Conservation (phyloP, 2,888 invertebrate genomes). For the Odontocerum albicorne region DNA sequence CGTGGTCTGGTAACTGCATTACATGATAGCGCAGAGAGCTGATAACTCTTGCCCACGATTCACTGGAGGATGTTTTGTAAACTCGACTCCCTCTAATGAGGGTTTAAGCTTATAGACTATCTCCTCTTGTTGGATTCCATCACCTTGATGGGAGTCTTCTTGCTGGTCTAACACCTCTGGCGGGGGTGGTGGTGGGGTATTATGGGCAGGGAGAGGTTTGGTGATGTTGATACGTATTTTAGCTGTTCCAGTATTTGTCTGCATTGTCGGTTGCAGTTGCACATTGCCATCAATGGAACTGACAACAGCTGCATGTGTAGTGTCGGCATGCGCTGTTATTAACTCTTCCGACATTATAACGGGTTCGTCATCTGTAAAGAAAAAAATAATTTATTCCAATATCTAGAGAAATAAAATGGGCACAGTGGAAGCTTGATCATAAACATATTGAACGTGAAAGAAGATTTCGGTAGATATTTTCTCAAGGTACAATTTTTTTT, state of each 20-base stretch:
- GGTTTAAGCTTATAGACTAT: conserved; percentile 65
- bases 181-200: conserved; percentile 41
- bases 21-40: conserved; percentile 87
- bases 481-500: no score
- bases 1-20: conserved; percentile 37
- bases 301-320: conserved; percentile 58
- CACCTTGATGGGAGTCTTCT: conserved; percentile 63
- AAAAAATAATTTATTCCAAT: no score
- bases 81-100: conserved; percentile 61
- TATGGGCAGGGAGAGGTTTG: conserved; percentile 60
- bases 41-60: conserved; percentile 78
- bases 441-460: no score
- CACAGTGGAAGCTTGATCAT: no score
- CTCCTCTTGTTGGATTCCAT: conserved; percentile 52
- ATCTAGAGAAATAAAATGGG: no score
- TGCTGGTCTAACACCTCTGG: conserved; percentile 49
- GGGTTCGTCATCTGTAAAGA: conserved; percentile 51
- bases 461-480: no score
- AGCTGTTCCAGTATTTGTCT: conserved; percentile 49
- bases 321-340: conserved; percentile 48
- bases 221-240: conserved; percentile 84
- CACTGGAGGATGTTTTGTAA: conserved; percentile 72
- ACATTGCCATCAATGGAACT: conserved; percentile 79
- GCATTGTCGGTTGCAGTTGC: conserved; percentile 60
- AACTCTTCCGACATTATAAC: conserved; percentile 53